Evolutionary conservation across 1,140 invertebrate species (phyloP).

Genomic region (Drosophila malerkotliana): DNA sequence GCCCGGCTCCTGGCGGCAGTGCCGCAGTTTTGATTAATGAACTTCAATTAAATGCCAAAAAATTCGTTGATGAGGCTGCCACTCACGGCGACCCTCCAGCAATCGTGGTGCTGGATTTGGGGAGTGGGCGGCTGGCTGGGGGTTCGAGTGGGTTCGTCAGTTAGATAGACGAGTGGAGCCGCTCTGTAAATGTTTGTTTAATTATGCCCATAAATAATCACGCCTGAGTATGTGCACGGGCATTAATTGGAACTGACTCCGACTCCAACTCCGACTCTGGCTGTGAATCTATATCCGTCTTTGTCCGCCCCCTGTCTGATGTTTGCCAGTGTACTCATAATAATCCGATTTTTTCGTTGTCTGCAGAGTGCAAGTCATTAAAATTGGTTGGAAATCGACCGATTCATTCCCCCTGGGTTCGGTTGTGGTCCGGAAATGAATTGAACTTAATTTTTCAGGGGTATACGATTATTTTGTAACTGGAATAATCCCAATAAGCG

Average conservation of each 20-base stretch:
- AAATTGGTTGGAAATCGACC: constrained; percentile 53
- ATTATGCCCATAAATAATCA: constrained; percentile 80
- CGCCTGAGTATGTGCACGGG: constrained; percentile 58
- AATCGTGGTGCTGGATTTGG: constrained; percentile 12
- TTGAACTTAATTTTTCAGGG: constrained; percentile 4
- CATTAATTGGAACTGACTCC: constrained; percentile 65
- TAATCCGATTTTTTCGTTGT: constrained; percentile 56
- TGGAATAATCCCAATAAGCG: not conserved
- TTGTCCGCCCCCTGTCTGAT: not conserved
- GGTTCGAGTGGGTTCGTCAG: constrained; percentile 27
- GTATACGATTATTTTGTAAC: not conserved
- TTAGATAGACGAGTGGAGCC: constrained; percentile 38
- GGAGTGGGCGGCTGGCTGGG: constrained; percentile 32
- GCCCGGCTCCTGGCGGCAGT: constrained; percentile 4
- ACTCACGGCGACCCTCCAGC: constrained; percentile 4
- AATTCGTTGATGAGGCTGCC: constrained; percentile 44
- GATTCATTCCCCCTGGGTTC: constrained; percentile 23
- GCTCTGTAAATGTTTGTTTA: constrained; percentile 69
- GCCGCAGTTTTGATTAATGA: constrained; percentile 67
- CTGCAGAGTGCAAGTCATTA: constrained; percentile 66
- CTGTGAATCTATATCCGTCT: constrained; percentile 6
- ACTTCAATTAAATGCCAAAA: constrained; percentile 69
- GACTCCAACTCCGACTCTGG: constrained; percentile 7
- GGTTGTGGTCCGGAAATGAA: constrained; percentile 23
- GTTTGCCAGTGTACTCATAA: constrained; percentile 45